A percentile compares a stretch with the other conserved stretches of the same genome.
These are phyloP conservation scores for Heteractis magnifica DNA, from an alignment of 92 coral and sea anemone species.

Conservation along the genomic window DNA sequence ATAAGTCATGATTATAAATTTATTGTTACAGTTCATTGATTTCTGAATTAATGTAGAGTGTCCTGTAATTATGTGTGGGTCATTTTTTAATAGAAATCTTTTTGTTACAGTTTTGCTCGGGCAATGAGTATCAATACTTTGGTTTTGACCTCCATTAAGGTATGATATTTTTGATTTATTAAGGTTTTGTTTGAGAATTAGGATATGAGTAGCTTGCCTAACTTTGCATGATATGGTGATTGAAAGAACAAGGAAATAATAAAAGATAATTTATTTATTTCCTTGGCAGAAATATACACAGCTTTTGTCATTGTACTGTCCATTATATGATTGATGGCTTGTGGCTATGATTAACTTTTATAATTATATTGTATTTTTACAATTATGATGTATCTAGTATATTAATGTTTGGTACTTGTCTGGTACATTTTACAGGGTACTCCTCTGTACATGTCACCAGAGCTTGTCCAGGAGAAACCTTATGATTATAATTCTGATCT, in stretches of 20 bases:
- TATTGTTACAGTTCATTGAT: neutral
- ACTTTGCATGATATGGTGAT: no score
- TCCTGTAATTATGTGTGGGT: neutral
- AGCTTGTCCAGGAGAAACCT: slow-evolving; percentile 92
- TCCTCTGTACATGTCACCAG: slow-evolving; percentile 98
- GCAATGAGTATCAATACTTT: slow-evolving; percentile 99
- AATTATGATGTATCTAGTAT: neutral
- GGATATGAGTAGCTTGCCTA: no score
- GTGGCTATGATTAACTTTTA: neutral
- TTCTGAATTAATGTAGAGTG: neutral
- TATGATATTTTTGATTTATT: neutral
- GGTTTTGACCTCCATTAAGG: slow-evolving; percentile 97
- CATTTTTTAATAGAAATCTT: neutral
- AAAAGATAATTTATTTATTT: no score
- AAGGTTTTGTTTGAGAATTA: no score
- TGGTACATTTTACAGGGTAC: slow-evolving; percentile 66
- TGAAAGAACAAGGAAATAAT: no score
- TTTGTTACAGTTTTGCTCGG: slow-evolving; percentile 80
- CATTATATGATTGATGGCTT: neutral
- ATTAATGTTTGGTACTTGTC: neutral
- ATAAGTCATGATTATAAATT: neutral
- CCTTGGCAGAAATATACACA: no score
- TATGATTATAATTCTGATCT: slow-evolving; percentile 98
- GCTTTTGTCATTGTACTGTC: no score
- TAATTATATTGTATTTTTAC: neutral